Percentiles rank a stretch among this genome's conserved stretches.
phyloP scores from a whole-genome alignment of 2,888 invertebrate species.

The Anoplius nigerrimus region DNA sequence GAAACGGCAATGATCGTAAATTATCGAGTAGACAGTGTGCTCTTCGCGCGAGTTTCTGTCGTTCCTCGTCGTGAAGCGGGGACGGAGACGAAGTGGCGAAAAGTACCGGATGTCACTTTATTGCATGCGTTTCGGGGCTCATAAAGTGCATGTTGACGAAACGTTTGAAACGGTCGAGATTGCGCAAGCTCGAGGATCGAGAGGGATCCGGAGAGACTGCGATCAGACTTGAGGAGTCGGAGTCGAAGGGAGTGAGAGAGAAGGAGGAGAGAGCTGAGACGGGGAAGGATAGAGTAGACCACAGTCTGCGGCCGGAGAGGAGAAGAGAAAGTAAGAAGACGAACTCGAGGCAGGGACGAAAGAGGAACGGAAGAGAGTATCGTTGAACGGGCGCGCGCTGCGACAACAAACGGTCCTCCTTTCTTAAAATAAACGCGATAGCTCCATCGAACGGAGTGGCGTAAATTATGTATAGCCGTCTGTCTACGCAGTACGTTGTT shows the following conservation, averaged over 20 bases:
- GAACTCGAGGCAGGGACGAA: slow-evolving; percentile 15
- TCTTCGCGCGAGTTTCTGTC: background rate
- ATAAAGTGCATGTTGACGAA: slow-evolving; percentile 47
- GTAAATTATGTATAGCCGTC: slow-evolving; percentile 46
- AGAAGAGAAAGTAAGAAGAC: slow-evolving; percentile 29
- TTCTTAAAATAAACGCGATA: slow-evolving; percentile 52
- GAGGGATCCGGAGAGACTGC: slow-evolving; percentile 14
- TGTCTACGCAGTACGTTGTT: slow-evolving; percentile 19
- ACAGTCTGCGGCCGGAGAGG: slow-evolving; percentile 35
- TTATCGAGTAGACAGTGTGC: too few relatives aligned
- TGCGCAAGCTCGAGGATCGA: slow-evolving; percentile 10
- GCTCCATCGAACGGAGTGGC: slow-evolving; percentile 34
- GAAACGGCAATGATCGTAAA: too few relatives aligned
- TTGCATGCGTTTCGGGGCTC: slow-evolving; percentile 34
- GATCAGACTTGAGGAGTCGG: slow-evolving; percentile 8
- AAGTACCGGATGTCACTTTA: slow-evolving; percentile 31
- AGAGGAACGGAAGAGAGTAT: slow-evolving; percentile 15
- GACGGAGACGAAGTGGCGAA: slow-evolving; percentile 5
- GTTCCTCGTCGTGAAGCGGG: slow-evolving; percentile 26
- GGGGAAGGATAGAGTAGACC: too few relatives aligned
- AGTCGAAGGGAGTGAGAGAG: background rate
- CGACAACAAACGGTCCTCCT: slow-evolving; percentile 39
- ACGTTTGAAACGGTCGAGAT: slow-evolving; percentile 41
- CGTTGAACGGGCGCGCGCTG: slow-evolving; percentile 13
- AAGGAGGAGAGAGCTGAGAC: slow-evolving; percentile 14